These are phyloP conservation scores for Neoascia interrupta DNA, from an alignment of 2,888 invertebrate species.

Conservation along the genomic window DNA sequence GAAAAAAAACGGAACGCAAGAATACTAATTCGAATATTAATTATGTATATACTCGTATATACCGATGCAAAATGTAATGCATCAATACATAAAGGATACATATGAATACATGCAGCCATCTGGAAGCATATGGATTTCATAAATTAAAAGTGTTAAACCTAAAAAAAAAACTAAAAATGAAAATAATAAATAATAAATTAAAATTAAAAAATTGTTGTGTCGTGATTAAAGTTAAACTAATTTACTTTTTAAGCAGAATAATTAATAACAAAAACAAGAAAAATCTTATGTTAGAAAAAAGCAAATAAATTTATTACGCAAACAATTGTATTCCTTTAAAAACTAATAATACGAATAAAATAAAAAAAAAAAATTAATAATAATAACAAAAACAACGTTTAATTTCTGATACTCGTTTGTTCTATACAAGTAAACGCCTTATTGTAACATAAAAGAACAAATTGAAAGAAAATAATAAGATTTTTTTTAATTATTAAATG, in stretches of 20 bases:
- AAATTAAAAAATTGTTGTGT: conserved; percentile 64
- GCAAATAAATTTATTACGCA: conserved; percentile 6
- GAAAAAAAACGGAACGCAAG: background rate
- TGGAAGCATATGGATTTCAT: too few relatives aligned
- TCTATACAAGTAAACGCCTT: too few relatives aligned
- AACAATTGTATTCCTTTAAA: conserved; percentile 46
- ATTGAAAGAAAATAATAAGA: too few relatives aligned
- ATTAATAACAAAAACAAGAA: conserved; percentile 62
- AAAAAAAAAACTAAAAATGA: conserved; percentile 48
- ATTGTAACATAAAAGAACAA: too few relatives aligned
- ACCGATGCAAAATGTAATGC: too few relatives aligned
- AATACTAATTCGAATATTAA: conserved; percentile 14
- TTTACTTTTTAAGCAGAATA: conserved; percentile 70
- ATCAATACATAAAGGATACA: too few relatives aligned
- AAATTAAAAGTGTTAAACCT: conserved; percentile 12
- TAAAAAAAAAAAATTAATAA: conserved; percentile 70
- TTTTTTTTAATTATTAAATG: too few relatives aligned
- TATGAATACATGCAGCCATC: too few relatives aligned
- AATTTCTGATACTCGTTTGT: conserved; percentile 72
- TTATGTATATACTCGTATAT: background rate
- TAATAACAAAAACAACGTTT: conserved; percentile 74
- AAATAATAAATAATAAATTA: conserved; percentile 50
- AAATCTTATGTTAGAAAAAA: conserved; percentile 49
- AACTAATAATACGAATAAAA: conserved; percentile 64
- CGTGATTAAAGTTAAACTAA: conserved; percentile 72